phyloP scores from a whole-genome alignment of 2,113 vertebrate species.

The Coptodon rendalli region DNA sequence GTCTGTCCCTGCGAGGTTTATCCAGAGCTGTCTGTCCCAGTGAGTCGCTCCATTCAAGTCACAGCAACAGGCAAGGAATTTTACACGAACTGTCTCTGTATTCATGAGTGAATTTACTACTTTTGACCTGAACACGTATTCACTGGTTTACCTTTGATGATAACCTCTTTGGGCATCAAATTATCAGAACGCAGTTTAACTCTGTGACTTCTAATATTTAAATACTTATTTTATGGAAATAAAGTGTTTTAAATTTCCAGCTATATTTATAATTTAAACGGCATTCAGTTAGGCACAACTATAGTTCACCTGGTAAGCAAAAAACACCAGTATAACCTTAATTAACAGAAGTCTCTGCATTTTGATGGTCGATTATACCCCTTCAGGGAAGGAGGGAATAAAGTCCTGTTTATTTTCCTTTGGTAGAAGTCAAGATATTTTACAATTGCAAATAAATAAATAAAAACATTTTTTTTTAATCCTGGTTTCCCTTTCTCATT shows the following conservation, averaged over 20 bases:
- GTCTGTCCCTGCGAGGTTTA: slow-evolving; percentile 41
- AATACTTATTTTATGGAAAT: not conserved
- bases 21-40: slow-evolving; percentile 25
- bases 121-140: not conserved
- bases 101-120: not conserved
- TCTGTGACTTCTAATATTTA: not conserved
- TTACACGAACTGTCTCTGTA: not conserved
- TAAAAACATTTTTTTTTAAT: accelerated
- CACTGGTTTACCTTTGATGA: not conserved
- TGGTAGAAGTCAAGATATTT: not conserved
- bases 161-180: not conserved
- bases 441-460: not conserved
- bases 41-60: slow-evolving; percentile 1
- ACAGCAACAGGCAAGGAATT: not conserved
- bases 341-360: not conserved
- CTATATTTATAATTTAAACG: not conserved
- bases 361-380: not conserved
- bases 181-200: not conserved
- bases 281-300: not conserved
- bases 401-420: not conserved
- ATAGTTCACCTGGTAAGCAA: not conserved
- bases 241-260: not conserved
- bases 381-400: not conserved
- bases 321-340: not conserved
- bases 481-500: not conserved